Conservation (phyloP, 1,140 invertebrate species). For the Drosophila orena region DNA sequence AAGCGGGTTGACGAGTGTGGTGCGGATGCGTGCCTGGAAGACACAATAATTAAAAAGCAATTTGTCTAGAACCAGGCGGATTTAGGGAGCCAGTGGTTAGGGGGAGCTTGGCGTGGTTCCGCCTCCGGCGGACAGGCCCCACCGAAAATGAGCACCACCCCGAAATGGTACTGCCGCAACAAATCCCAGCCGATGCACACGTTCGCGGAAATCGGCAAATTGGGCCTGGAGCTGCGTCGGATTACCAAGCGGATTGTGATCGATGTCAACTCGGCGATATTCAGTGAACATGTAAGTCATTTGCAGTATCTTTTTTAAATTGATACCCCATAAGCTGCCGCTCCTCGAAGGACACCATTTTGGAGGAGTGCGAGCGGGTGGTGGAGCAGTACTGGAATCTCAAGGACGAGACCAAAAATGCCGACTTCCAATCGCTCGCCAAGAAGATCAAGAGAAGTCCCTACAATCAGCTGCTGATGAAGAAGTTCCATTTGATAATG, state of each 20-base stretch:
- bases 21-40: conserved; percentile 74
- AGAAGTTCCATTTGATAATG: conserved; percentile 74
- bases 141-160: conserved; percentile 79
- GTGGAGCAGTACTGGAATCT: conserved; percentile 77
- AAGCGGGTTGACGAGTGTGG: conserved; percentile 31
- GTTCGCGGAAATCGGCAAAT: conserved; percentile 78
- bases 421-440: conserved; percentile 72
- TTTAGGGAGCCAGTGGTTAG: conserved; percentile 8
- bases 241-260: conserved; percentile 79
- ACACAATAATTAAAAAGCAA: conserved; percentile 81
- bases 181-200: conserved; percentile 84
- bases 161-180: conserved; percentile 84
- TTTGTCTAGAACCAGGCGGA: conserved; percentile 59
- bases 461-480: conserved; percentile 79
- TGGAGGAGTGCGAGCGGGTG: conserved; percentile 79
- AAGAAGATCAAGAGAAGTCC: conserved; percentile 84
- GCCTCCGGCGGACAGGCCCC: conserved; percentile 37
- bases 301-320: background rate
- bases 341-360: conserved; percentile 63
- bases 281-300: conserved; percentile 76
- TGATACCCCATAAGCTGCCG: background rate
- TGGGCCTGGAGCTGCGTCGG: conserved; percentile 73
- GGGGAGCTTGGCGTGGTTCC: conserved; percentile 17
- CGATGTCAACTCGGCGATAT: conserved; percentile 78
- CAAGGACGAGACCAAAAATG: conserved; percentile 74